These are phyloP conservation scores for Mungos mungo DNA, from an alignment of 2,113 vertebrate genomes.

Conservation along the genomic window DNA sequence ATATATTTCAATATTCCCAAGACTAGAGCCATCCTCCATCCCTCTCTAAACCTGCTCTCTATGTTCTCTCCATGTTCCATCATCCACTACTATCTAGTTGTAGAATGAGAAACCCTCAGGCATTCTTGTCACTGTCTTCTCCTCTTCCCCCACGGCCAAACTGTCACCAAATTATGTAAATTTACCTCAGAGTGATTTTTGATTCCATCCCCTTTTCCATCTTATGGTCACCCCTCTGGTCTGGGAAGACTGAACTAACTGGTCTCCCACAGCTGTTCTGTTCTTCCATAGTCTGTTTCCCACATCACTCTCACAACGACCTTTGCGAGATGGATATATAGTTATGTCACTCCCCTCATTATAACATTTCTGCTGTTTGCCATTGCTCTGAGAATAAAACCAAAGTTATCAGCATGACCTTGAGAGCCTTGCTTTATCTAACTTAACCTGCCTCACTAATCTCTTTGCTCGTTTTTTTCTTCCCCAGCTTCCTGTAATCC, in stretches of 20 bases:
- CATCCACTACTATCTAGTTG: neutral
- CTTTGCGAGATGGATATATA: neutral
- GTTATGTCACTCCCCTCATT: neutral
- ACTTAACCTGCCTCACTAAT: neutral
- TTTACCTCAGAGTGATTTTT: neutral
- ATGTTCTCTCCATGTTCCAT: neutral
- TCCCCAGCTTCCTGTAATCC: neutral
- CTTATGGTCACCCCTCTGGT: neutral
- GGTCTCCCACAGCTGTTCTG: neutral
- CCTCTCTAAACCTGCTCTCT: neutral
- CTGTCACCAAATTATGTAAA: neutral
- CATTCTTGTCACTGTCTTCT: neutral
- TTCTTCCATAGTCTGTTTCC: neutral
- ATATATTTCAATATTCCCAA: neutral
- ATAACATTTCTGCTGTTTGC: neutral
- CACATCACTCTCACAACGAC: neutral
- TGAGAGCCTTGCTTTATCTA: neutral
- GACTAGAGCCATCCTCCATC: neutral
- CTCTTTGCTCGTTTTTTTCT: neutral
- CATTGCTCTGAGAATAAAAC: conserved; percentile 15
- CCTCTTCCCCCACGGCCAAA: neutral
- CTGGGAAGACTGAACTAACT: neutral
- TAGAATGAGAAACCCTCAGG: neutral
- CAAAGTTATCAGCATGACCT: neutral
- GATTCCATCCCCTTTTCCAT: neutral